Evolutionary conservation across 2,797 vertebrate genomes (phyloP).

Genomic region (Megalops cyprinoides): DNA sequence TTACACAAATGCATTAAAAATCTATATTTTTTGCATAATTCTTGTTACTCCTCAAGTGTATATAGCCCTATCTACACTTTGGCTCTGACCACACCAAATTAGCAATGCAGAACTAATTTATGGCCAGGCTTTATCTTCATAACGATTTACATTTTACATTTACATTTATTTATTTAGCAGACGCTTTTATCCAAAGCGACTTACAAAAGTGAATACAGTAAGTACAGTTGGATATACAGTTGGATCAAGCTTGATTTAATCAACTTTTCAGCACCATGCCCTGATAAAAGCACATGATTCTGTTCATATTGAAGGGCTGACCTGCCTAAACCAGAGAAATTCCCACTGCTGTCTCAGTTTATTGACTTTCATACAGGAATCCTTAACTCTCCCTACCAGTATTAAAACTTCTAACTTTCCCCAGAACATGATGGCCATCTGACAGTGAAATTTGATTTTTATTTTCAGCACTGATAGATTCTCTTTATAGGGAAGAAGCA

Average conservation of each 20-base stretch:
- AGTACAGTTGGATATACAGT: too few species aligned
- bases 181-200: too few species aligned
- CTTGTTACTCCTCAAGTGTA: constrained; percentile 8
- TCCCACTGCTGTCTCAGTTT: background rate
- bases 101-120: background rate
- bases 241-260: constrained; percentile 38
- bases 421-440: constrained; percentile 11
- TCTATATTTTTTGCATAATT: background rate
- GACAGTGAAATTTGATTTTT: background rate
- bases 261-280: constrained; percentile 37
- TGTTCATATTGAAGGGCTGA: background rate
- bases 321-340: background rate
- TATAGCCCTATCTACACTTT: background rate
- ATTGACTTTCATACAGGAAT: background rate
- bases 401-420: constrained; percentile 34
- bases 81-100: constrained; percentile 10
- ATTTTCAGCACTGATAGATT: constrained; percentile 9
- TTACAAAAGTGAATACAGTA: too few species aligned
- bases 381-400: constrained; percentile 31
- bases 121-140: constrained; percentile 14
- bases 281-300: background rate
- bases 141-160: constrained; percentile 37
- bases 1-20: too few species aligned
- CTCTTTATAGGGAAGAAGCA: constrained; percentile 8
- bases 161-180: too few species aligned